A percentile compares a stretch with the other conserved stretches of the same genome.
phyloP scores from a whole-genome alignment of 1,140 invertebrate genomes.

The Drosophila micromelanica region DNA sequence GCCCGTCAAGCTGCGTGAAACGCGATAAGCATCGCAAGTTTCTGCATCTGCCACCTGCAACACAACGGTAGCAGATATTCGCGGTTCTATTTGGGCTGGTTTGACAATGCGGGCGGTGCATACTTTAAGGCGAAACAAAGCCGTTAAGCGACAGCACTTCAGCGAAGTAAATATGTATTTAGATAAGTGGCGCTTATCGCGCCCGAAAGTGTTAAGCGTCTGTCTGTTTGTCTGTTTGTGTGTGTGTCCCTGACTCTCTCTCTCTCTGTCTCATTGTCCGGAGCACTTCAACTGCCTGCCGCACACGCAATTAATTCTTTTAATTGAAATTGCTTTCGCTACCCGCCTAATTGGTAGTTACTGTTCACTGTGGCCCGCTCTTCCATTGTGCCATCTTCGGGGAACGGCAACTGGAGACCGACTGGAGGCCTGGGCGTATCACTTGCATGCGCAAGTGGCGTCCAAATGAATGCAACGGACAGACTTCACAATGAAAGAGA shows the following conservation, averaged over 20 bases:
- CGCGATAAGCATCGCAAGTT: constrained; percentile 66
- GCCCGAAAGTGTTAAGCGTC: constrained; percentile 40
- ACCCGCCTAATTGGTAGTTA: constrained; percentile 79
- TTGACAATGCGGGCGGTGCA: constrained; percentile 63
- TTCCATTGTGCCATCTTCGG: constrained; percentile 18
- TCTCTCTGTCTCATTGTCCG: neutral
- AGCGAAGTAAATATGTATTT: constrained; percentile 73
- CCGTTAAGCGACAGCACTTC: neutral
- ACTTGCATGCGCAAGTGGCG: constrained; percentile 75
- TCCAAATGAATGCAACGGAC: constrained; percentile 69
- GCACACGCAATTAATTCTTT: constrained; percentile 79
- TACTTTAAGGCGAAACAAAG: constrained; percentile 23
- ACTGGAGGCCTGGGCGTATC: constrained; percentile 43
- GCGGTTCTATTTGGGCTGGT: constrained; percentile 1
- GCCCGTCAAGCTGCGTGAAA: constrained; percentile 62
- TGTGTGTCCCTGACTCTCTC: neutral
- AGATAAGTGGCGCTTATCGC: constrained; percentile 76
- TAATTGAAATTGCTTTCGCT: constrained; percentile 79
- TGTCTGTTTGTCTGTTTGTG: neutral
- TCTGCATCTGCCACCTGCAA: constrained; percentile 46
- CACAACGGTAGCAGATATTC: constrained; percentile 42
- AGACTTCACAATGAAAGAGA: constrained; percentile 45
- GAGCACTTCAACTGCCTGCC: constrained; percentile 64
- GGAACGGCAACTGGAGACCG: constrained; percentile 2
- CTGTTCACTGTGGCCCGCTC: constrained; percentile 36